Percentiles rank a stretch among this genome's conserved stretches.
These are phyloP conservation scores for Heliconius erato DNA, from an alignment of 2,888 invertebrate species.

Conservation along the genomic window DNA sequence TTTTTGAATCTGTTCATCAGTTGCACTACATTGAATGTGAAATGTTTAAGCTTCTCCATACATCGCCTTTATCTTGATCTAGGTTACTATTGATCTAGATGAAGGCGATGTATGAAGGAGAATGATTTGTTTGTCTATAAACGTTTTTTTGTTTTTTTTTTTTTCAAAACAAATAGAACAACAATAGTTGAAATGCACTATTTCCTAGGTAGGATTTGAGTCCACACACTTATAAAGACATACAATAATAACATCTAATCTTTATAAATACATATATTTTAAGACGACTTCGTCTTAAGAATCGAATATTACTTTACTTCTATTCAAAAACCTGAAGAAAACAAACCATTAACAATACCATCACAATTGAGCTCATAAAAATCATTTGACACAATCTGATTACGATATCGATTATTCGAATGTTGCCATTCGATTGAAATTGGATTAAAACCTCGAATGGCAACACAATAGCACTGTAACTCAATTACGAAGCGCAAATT, in stretches of 20 bases:
- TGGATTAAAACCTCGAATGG: slow-evolving; percentile 34
- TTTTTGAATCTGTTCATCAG: neutral
- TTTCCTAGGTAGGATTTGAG: too few relatives aligned
- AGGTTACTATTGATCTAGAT: neutral
- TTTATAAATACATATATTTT: too few relatives aligned
- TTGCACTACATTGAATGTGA: neutral
- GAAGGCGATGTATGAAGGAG: too few relatives aligned
- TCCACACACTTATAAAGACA: too few relatives aligned
- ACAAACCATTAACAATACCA: neutral
- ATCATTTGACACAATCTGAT: slow-evolving; percentile 25
- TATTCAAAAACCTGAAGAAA: neutral
- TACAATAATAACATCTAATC: too few relatives aligned
- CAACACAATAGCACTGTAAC: slow-evolving; percentile 27
- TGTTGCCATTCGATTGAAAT: slow-evolving; percentile 32
- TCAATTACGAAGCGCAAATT: slow-evolving; percentile 27
- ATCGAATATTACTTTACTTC: neutral
- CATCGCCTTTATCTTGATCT: neutral
- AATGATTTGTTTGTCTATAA: too few relatives aligned
- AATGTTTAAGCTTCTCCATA: neutral
- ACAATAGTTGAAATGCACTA: too few relatives aligned
- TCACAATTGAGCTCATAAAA: neutral
- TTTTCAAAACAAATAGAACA: too few relatives aligned
- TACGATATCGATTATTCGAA: slow-evolving; percentile 33
- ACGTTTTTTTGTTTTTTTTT: too few relatives aligned
- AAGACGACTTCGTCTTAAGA: neutral